Percentiles rank a stretch among this genome's conserved stretches.
Conservation (phyloP, 2,888 invertebrate species). For the Ceraclea dissimilis region DNA sequence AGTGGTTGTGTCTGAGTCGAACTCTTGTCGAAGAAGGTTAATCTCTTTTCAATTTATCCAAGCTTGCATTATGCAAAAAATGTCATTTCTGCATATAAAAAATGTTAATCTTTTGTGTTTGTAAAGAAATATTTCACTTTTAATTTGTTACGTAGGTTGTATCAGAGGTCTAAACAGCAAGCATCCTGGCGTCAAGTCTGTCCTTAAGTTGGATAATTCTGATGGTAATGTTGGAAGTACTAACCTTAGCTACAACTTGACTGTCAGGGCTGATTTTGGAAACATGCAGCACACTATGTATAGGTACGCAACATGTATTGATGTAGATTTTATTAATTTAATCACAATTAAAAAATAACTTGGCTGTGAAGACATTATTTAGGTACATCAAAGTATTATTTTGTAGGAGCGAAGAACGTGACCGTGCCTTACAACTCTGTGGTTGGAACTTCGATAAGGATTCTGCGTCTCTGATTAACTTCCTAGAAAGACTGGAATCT, state of each 20-base stretch:
- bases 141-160: slow-evolving; percentile 34
- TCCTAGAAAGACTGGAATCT: slow-evolving; percentile 62
- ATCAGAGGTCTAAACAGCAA: slow-evolving; percentile 50
- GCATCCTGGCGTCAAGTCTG: slow-evolving; percentile 55
- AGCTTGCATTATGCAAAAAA: too few relatives aligned
- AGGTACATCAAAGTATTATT: too few relatives aligned
- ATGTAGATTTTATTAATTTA: background rate
- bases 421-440: slow-evolving; percentile 76
- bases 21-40: slow-evolving; percentile 60
- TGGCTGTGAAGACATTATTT: too few relatives aligned
- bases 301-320: slow-evolving; percentile 33
- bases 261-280: slow-evolving; percentile 59
- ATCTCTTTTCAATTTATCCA: too few relatives aligned
- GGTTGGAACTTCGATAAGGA: slow-evolving; percentile 84
- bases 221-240: slow-evolving; percentile 33
- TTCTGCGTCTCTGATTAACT: slow-evolving; percentile 45
- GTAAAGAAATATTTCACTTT: too few relatives aligned
- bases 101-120: too few relatives aligned
- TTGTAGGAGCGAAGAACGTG: slow-evolving; percentile 68
- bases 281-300: slow-evolving; percentile 40
- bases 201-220: slow-evolving; percentile 47
- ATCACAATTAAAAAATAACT: too few relatives aligned
- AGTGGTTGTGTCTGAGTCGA: slow-evolving; percentile 68
- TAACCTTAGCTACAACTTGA: slow-evolving; percentile 40
- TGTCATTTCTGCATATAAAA: too few relatives aligned